These are phyloP conservation scores for Thalassaphorura encarpata DNA, from an alignment of 1,140 invertebrate genomes.

Conservation along the genomic window DNA sequence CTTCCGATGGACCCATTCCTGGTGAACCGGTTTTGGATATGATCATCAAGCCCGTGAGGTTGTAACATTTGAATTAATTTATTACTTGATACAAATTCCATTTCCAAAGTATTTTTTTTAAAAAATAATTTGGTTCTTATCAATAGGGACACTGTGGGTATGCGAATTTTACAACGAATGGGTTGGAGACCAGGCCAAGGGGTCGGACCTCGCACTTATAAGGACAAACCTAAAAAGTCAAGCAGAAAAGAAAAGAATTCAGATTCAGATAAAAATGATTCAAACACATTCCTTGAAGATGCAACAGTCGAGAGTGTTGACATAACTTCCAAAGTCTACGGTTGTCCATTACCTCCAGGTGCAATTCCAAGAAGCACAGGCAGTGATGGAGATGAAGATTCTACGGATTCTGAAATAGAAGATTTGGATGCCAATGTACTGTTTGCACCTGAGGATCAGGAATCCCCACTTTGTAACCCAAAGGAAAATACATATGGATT, in stretches of 20 bases:
- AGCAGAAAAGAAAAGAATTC: constrained; percentile 43
- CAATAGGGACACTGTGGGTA: constrained; percentile 72
- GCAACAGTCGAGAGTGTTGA: neutral
- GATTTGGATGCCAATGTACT: constrained; percentile 15
- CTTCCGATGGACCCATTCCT: constrained; percentile 60
- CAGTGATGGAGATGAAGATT: constrained; percentile 33
- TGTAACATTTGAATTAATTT: constrained; percentile 28
- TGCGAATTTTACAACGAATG: constrained; percentile 72
- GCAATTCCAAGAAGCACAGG: too few relatives aligned
- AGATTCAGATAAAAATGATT: constrained; percentile 36
- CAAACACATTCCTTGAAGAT: constrained; percentile 32
- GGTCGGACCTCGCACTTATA: constrained; percentile 54
- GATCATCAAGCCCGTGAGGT: constrained; percentile 64
- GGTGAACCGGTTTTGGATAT: constrained; percentile 66
- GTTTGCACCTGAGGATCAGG: constrained; percentile 78
- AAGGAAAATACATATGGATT: constrained; percentile 78
- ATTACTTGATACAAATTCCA: too few relatives aligned
- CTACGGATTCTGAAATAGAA: constrained; percentile 38
- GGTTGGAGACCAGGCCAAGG: constrained; percentile 87
- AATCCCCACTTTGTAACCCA: constrained; percentile 53
- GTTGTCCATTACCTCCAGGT: constrained; percentile 52
- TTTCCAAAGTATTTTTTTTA: too few relatives aligned
- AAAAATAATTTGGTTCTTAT: too few relatives aligned
- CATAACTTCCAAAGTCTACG: constrained; percentile 47
- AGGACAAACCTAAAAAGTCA: too few relatives aligned